A percentile compares a stretch with the other conserved stretches of the same genome.
Evolutionary conservation across 1,140 invertebrate species (phyloP).

Genomic region (Tetragnatha versicolor): DNA sequence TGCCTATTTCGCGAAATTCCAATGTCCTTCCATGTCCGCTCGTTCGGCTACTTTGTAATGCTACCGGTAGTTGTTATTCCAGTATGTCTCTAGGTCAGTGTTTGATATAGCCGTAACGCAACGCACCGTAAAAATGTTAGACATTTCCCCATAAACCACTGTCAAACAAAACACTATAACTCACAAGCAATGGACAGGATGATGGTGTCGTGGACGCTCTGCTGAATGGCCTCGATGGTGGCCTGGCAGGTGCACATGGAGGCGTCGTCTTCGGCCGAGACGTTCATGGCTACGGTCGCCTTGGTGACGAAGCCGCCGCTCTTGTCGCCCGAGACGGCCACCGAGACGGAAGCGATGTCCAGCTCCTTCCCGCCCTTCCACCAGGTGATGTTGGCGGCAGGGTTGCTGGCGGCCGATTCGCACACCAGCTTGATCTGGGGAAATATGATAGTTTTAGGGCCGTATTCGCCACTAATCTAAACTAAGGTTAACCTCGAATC

Average conservation of each 20-base stretch:
- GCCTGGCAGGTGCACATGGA: slow-evolving; percentile 92
- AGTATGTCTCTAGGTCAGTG: too few species aligned
- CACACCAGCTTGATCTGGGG: slow-evolving; percentile 74
- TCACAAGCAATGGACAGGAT: slow-evolving; percentile 89
- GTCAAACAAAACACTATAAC: too few species aligned
- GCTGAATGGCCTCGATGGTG: slow-evolving; percentile 80
- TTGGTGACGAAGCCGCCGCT: slow-evolving; percentile 84
- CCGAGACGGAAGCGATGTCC: slow-evolving; percentile 74
- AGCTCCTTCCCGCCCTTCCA: slow-evolving; percentile 74
- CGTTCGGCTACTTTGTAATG: too few species aligned
- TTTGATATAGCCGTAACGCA: too few species aligned
- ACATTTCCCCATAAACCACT: too few species aligned
- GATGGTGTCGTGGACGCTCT: slow-evolving; percentile 84
- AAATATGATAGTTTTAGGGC: too few species aligned
- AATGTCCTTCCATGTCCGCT: too few species aligned
- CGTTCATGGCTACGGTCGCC: slow-evolving; percentile 79
- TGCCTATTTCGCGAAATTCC: too few species aligned
- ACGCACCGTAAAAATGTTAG: too few species aligned
- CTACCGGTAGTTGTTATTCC: too few species aligned
- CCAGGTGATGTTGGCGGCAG: slow-evolving; percentile 89
- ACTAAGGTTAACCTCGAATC: too few species aligned
- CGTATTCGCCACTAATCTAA: too few species aligned
- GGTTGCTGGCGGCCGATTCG: slow-evolving; percentile 90
- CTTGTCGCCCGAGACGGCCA: slow-evolving; percentile 76
- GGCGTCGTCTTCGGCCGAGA: slow-evolving; percentile 79